Percentiles rank a stretch among this genome's conserved stretches.
These are phyloP conservation scores for Gymnobelideus leadbeateri DNA, from an alignment of 2,113 vertebrate genomes.

Conservation along the genomic window DNA sequence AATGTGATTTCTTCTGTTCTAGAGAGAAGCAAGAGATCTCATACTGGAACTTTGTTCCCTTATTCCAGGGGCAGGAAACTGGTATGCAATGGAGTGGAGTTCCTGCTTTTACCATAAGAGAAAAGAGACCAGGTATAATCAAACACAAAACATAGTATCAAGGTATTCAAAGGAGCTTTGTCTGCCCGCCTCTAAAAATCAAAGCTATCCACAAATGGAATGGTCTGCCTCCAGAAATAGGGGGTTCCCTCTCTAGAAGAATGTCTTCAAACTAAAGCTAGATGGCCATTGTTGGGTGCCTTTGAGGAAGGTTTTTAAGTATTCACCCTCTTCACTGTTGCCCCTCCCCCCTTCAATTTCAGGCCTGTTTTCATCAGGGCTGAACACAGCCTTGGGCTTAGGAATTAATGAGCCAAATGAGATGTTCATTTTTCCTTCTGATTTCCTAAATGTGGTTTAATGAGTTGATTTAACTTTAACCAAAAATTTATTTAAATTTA, in stretches of 20 bases:
- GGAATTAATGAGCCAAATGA: no score
- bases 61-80: neutral
- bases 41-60: neutral
- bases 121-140: neutral
- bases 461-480: slow-evolving; percentile 42
- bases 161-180: neutral
- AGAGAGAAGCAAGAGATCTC: neutral
- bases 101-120: neutral
- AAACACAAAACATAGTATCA: neutral
- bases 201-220: neutral
- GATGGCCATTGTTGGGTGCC: neutral
- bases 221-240: neutral
- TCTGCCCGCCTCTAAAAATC: neutral
- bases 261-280: neutral
- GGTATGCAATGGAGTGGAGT: neutral
- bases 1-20: neutral
- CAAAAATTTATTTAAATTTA: slow-evolving; percentile 47
- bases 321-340: neutral
- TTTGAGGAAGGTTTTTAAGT: neutral
- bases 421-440: neutral
- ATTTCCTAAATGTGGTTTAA: neutral
- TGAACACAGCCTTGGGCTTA: neutral
- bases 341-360: neutral
- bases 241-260: neutral
- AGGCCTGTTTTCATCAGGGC: neutral